Evolutionary conservation across 1,140 invertebrate genomes (phyloP).

Genomic region (Drosophila pruinosa): DNA sequence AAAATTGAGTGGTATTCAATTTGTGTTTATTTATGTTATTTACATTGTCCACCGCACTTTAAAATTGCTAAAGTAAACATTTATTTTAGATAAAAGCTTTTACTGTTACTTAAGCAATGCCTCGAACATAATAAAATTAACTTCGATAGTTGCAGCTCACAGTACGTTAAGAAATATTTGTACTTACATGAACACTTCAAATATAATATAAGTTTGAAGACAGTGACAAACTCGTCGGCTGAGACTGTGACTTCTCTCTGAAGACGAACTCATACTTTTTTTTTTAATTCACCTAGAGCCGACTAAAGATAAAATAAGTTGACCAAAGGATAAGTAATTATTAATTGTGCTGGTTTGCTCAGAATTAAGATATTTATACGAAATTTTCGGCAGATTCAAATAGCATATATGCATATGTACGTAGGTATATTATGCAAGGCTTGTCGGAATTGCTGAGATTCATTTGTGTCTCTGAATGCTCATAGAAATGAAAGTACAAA

Average conservation of each 20-base stretch:
- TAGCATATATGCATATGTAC: neutral
- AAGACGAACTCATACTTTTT: too few relatives aligned
- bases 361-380: too few relatives aligned
- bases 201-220: too few relatives aligned
- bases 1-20: neutral
- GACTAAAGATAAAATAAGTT: too few relatives aligned
- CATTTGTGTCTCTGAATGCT: constrained; percentile 4
- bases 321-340: too few relatives aligned
- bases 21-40: neutral
- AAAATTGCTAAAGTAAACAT: constrained; percentile 25
- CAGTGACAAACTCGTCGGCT: too few relatives aligned
- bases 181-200: too few relatives aligned
- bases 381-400: too few relatives aligned
- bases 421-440: neutral
- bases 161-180: too few relatives aligned
- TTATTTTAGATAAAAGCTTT: constrained; percentile 44
- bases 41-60: neutral
- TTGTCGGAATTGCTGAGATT: neutral
- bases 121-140: neutral
- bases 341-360: too few relatives aligned
- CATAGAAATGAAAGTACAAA: constrained; percentile 45
- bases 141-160: neutral
- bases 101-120: constrained; percentile 1
- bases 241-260: too few relatives aligned
- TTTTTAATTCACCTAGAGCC: too few relatives aligned